phyloP scores from a whole-genome alignment of 2,797 vertebrate species.

The Falco columbarius region DNA sequence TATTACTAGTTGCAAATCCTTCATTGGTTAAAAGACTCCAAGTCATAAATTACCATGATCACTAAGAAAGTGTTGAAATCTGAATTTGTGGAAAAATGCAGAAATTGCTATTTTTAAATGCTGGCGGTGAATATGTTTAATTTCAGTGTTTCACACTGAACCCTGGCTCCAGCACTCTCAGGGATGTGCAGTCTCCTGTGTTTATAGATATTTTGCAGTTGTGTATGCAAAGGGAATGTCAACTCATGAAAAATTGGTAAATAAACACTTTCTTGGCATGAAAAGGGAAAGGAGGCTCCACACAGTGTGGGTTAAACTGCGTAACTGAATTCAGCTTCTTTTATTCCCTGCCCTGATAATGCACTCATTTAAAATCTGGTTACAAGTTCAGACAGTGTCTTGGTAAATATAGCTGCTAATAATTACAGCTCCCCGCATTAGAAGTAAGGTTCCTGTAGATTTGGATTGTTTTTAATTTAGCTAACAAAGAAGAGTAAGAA shows the following conservation, averaged over 20 bases:
- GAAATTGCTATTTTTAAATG: not conserved
- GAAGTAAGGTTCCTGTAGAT: not conserved
- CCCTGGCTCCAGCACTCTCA: not conserved
- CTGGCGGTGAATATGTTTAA: not conserved
- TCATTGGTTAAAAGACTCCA: not conserved
- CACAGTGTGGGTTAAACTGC: not conserved
- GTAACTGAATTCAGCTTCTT: not conserved
- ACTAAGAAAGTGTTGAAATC: not conserved
- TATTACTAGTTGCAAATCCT: not conserved
- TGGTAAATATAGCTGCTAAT: conserved; percentile 8
- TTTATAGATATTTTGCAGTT: not conserved
- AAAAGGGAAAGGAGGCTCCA: not conserved
- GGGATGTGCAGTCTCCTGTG: not conserved
- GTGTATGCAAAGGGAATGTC: not conserved
- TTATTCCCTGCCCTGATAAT: not conserved
- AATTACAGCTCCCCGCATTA: not conserved
- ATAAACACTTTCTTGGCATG: not conserved
- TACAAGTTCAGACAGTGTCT: not conserved
- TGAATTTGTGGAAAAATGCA: not conserved
- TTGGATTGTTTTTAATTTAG: conserved; percentile 6
- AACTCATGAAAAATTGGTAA: not conserved
- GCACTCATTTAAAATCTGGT: not conserved
- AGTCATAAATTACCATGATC: not conserved
- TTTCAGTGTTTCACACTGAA: not conserved
- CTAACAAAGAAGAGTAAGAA: not conserved